These are phyloP conservation scores for Phylloscopus trochiloides DNA, from an alignment of 2,113 vertebrate species.

Conservation along the genomic window DNA sequence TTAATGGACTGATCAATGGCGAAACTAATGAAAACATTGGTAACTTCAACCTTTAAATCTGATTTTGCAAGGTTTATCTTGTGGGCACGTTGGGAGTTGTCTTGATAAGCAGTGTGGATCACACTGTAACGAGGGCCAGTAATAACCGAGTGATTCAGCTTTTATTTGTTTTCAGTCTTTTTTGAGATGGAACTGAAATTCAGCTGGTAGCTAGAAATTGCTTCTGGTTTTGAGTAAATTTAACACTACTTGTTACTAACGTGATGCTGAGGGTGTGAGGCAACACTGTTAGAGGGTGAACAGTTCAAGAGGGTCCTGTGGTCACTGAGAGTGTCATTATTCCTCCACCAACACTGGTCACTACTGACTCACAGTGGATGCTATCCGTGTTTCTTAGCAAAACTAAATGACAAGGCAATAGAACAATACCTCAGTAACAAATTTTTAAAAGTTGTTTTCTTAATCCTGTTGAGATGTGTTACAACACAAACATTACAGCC, in stretches of 20 bases:
- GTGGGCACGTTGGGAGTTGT: rapidly evolving
- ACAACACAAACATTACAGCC: background rate
- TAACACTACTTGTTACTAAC: rapidly evolving
- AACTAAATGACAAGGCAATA: background rate
- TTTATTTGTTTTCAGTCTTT: background rate
- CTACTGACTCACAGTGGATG: background rate
- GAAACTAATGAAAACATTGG: conserved; percentile 97
- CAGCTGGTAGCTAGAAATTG: background rate
- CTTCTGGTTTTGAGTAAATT: background rate
- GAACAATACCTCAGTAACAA: background rate
- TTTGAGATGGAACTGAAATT: background rate
- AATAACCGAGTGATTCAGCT: background rate
- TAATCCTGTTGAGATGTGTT: background rate
- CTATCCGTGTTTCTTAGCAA: background rate
- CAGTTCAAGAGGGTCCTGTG: background rate
- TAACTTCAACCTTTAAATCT: conserved; percentile 59
- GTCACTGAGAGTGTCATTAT: background rate
- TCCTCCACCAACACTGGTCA: background rate
- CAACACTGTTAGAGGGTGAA: background rate
- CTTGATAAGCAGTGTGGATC: background rate
- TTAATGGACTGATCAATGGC: conserved; percentile 88
- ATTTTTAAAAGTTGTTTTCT: background rate
- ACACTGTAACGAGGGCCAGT: background rate
- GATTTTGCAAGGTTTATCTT: background rate
- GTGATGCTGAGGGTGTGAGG: background rate